Evolutionary conservation across 2,888 invertebrate genomes (phyloP).

Genomic region (Quadriops clusia): DNA sequence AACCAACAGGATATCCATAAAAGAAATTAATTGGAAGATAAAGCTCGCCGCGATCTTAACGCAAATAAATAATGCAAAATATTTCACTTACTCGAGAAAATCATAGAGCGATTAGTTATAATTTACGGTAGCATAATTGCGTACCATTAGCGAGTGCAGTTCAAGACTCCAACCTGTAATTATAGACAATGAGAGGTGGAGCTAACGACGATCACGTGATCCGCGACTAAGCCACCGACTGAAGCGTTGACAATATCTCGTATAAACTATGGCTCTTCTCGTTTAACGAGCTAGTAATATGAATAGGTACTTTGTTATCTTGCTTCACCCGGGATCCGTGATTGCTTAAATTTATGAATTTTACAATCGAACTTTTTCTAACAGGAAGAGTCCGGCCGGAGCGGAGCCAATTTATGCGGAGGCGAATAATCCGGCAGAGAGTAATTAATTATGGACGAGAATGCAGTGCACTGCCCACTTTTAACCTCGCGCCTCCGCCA

Average conservation of each 20-base stretch:
- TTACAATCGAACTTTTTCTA: too few relatives aligned
- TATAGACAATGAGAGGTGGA: slow-evolving; percentile 34
- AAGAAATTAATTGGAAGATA: slow-evolving; percentile 2
- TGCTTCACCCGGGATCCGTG: slow-evolving; percentile 12
- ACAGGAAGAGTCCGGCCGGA: too few relatives aligned
- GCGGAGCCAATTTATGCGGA: too few relatives aligned
- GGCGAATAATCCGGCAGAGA: too few relatives aligned
- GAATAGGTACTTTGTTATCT: slow-evolving; percentile 21
- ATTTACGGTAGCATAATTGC: slow-evolving; percentile 34
- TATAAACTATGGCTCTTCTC: slow-evolving; percentile 19
- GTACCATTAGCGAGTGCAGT: slow-evolving; percentile 27
- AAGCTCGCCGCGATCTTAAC: slow-evolving; percentile 6
- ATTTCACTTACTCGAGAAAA: slow-evolving; percentile 12
- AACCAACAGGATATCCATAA: too few relatives aligned
- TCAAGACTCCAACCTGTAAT: slow-evolving; percentile 29
- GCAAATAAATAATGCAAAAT: slow-evolving; percentile 8
- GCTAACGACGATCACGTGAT: slow-evolving; percentile 22
- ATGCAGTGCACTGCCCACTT: too few relatives aligned
- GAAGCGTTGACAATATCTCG: slow-evolving; percentile 23
- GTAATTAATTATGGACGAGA: too few relatives aligned
- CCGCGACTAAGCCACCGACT: slow-evolving; percentile 16
- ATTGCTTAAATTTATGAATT: slow-evolving; percentile 15
- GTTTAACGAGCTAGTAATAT: slow-evolving; percentile 21
- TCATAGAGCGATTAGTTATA: slow-evolving; percentile 20
- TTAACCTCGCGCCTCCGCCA: too few relatives aligned